These are phyloP conservation scores for Catharus bicknelli DNA, from an alignment of 2,113 vertebrate genomes.

Conservation along the genomic window DNA sequence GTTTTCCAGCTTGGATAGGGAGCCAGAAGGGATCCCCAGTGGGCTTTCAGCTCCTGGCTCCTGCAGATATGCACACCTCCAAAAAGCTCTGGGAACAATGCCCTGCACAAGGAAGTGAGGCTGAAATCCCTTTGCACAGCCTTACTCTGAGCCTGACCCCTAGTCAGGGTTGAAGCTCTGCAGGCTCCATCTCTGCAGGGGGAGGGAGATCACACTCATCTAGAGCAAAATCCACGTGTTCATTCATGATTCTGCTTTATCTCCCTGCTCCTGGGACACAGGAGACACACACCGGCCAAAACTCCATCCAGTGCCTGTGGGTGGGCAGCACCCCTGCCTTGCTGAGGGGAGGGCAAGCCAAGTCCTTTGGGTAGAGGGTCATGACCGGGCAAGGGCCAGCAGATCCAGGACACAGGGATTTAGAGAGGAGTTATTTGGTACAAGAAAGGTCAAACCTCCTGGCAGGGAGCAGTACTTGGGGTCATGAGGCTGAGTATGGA, in stretches of 20 bases:
- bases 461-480: not conserved
- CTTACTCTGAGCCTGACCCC: not conserved
- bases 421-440: not conserved
- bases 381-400: accelerated
- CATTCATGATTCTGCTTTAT: not conserved
- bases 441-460: not conserved
- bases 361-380: not conserved
- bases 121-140: not conserved
- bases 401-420: not conserved
- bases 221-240: conserved; percentile 3
- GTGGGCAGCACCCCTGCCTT: not conserved
- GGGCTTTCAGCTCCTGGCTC: not conserved
- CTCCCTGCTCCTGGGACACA: not conserved
- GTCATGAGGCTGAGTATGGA: not conserved
- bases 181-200: not conserved
- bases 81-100: not conserved
- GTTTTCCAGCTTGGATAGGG: not conserved
- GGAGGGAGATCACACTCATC: not conserved
- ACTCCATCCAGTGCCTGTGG: accelerated
- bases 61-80: not conserved
- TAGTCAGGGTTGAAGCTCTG: not conserved
- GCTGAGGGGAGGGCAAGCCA: not conserved
- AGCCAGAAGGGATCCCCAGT: not conserved
- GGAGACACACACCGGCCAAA: not conserved
- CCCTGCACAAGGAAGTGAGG: accelerated